These are phyloP conservation scores for Ctenoplectra terminalis DNA, from an alignment of 1,140 invertebrate species.

Conservation along the genomic window DNA sequence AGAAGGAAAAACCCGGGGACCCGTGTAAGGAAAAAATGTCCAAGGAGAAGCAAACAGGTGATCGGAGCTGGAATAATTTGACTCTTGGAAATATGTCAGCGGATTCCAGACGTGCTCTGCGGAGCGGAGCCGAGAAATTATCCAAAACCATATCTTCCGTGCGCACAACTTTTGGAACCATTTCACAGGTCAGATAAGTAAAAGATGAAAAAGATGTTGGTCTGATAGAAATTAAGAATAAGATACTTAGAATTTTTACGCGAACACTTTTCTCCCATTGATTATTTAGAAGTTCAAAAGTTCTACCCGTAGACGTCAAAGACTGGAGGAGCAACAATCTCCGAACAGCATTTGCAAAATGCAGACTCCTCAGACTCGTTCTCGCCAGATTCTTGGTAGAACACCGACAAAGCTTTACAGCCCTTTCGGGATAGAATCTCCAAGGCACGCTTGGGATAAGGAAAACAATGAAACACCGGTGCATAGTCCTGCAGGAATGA, in stretches of 20 bases:
- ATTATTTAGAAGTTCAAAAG: conserved; percentile 83
- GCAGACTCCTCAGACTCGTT: conserved; percentile 83
- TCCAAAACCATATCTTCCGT: conserved; percentile 85
- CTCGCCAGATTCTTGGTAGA: conserved; percentile 83
- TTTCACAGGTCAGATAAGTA: conserved; percentile 83
- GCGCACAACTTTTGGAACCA: conserved; percentile 83
- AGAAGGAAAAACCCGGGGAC: conserved; percentile 72
- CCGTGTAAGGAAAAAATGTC: conserved; percentile 57
- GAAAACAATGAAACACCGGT: conserved; percentile 68
- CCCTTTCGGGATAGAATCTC: conserved; percentile 86
- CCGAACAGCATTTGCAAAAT: conserved; percentile 75
- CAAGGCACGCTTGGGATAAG: conserved; percentile 78
- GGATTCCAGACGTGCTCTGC: conserved; percentile 81
- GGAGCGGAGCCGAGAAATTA: conserved; percentile 84
- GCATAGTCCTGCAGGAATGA: conserved; percentile 34
- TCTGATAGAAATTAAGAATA: too few species aligned
- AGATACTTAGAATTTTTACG: neutral
- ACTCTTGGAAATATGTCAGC: conserved; percentile 77
- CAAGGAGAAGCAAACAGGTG: conserved; percentile 57
- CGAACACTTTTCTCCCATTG: neutral
- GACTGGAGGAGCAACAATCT: conserved; percentile 84
- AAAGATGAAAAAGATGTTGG: too few species aligned
- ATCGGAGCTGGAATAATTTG: conserved; percentile 78
- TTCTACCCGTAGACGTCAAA: conserved; percentile 84
- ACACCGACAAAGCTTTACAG: conserved; percentile 87